Base-by-base conservation (phyloP, 2,888 invertebrate genomes). In the Noctuana brunneofusca region DNA sequence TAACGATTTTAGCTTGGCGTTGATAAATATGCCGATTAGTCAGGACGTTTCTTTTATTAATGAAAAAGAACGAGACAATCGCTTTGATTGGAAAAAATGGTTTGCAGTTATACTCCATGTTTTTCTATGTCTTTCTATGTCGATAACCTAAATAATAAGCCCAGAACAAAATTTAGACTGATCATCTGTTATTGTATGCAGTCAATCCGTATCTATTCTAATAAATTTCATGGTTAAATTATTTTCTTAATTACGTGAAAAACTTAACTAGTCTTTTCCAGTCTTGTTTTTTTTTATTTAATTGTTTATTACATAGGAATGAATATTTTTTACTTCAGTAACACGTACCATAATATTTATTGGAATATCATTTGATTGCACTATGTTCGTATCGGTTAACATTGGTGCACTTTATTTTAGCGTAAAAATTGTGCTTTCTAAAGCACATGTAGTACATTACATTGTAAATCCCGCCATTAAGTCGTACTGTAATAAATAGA, bases 181-280 rank as follows among this genome's bases (percentile, higher is more conserved):
- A n/a, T 35, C 35, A n/a, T n/a, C n/a, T n/a, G n/a, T n/a, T 35
- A n/a, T 35, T 35, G 35, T 35, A 35, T 35, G n/a, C 35, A 35
- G 35, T 35, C 3, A 6, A 3, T 30, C 0, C 1, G 16, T 1
- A 8, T 41, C 8, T 16, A 8, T 6, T 16, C 8, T 5, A 27
- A 2, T 1, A 27, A 27, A 27, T 24, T 24, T 27, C n/a, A 27
- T 27, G 27, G 8, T 41, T 16, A n/a, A 5, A 12, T 11, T 3
- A 49, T 49, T 27, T 5, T 49, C 14, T 12, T 24, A 14, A 8
- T 27, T 6, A 27, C 24, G 27, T 22, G 14, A 49, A 49, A 49
- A 58, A 38, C 16, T 27, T 24, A 50, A 58, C 50, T 58, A 58
- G 38, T 50, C 58, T 27, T 8, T 27, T 32, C 35, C 18, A 58